These are phyloP conservation scores for Sebastes variabilis DNA, from an alignment of 2,797 vertebrate species.

Conservation along the genomic window DNA sequence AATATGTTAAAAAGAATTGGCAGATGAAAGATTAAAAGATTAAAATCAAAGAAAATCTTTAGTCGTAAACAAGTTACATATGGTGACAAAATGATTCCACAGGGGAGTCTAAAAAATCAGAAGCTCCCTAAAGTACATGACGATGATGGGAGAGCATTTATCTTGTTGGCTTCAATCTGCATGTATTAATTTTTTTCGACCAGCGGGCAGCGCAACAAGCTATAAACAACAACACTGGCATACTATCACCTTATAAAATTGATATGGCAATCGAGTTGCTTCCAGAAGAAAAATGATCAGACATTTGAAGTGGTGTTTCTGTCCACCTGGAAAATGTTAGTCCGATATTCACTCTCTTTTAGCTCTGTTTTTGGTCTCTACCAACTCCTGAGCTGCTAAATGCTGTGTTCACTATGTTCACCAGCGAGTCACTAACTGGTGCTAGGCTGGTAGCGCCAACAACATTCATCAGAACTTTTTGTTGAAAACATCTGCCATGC, in stretches of 20 bases:
- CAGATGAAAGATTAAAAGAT: conserved; percentile 15
- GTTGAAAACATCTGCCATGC: background rate
- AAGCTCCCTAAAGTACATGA: background rate
- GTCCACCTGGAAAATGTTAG: background rate
- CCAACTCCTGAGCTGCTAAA: background rate
- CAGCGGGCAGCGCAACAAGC: background rate
- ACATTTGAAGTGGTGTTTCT: background rate
- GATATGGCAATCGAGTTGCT: background rate
- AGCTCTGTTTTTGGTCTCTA: background rate
- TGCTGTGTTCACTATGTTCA: background rate
- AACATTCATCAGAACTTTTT: background rate
- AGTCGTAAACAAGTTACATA: conserved; percentile 22
- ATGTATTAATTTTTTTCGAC: background rate
- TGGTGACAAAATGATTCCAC: conserved; percentile 6
- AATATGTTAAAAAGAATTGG: background rate
- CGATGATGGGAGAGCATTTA: background rate
- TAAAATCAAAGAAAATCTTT: background rate
- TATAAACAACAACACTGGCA: background rate
- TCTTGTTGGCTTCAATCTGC: background rate
- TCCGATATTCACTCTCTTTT: background rate
- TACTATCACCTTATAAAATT: background rate
- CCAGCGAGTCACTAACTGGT: background rate
- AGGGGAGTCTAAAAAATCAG: background rate
- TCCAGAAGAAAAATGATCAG: background rate
- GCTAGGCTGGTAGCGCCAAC: background rate